phyloP scores from a whole-genome alignment of 2,888 invertebrate species.

The Nasonia oneida region DNA sequence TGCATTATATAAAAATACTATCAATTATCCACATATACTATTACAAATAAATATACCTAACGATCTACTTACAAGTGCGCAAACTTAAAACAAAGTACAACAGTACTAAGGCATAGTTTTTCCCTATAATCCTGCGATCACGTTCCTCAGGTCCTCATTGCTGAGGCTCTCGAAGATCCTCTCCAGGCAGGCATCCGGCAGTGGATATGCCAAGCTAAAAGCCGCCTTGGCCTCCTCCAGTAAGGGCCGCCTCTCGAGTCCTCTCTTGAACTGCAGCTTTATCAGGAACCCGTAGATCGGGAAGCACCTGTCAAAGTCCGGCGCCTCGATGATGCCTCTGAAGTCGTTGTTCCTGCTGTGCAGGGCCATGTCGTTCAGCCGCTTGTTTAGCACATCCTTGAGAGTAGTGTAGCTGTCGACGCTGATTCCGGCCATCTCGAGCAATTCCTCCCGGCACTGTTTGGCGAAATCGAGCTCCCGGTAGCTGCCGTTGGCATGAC shows the following conservation, averaged over 20 bases:
- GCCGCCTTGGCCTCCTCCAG: constrained; percentile 17
- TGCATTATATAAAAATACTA: not conserved
- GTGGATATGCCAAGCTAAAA: not conserved
- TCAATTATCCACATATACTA: not conserved
- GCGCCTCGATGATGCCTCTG: not conserved
- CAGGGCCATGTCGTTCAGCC: constrained; percentile 24
- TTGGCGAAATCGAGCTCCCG: constrained; percentile 13
- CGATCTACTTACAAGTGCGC: not conserved
- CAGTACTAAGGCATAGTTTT: not conserved
- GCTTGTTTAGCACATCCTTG: constrained; percentile 14
- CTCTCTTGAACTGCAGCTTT: constrained; percentile 19
- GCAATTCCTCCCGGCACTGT: not conserved
- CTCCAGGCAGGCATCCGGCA: constrained; percentile 32
- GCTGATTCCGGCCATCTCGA: not conserved
- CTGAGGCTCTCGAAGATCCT: constrained; percentile 23
- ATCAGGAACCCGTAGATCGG: constrained; percentile 23
- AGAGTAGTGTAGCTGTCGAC: constrained; percentile 40
- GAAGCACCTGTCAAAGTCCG: constrained; percentile 1
- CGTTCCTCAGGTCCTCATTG: constrained; percentile 14
- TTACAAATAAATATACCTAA: not conserved
- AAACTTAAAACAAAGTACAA: not conserved
- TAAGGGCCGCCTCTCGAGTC: constrained; percentile 15
- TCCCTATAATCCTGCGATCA: not conserved
- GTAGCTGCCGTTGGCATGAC: not conserved
- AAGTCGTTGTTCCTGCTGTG: constrained; percentile 27